Evolutionary conservation across 2,797 vertebrate genomes (phyloP).

Genomic region (Parotocinclus haroldoi): DNA sequence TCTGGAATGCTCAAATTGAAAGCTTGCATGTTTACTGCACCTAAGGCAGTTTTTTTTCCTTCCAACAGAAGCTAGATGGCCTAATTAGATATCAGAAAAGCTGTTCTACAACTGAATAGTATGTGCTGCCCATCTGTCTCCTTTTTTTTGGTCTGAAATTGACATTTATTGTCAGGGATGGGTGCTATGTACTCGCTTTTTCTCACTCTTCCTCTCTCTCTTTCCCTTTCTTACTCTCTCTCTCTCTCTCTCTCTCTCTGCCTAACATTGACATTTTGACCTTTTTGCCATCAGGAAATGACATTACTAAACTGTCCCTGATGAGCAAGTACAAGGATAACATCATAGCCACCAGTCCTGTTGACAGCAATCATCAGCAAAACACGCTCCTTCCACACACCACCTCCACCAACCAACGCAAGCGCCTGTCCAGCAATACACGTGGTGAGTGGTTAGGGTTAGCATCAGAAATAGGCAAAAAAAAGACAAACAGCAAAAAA

Average conservation of each 20-base stretch:
- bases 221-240: slow-evolving; percentile 2
- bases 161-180: slow-evolving; percentile 3
- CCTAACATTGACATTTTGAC: slow-evolving; percentile 36
- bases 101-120: slow-evolving; percentile 13
- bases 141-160: slow-evolving; percentile 18
- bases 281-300: slow-evolving; percentile 75
- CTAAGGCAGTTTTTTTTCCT: too few species aligned
- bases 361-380: slow-evolving; percentile 94
- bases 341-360: slow-evolving; percentile 94
- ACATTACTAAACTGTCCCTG: slow-evolving; percentile 92
- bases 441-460: slow-evolving; percentile 75
- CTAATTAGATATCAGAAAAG: neutral
- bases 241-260: slow-evolving; percentile 15
- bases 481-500: neutral
- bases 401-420: slow-evolving; percentile 93
- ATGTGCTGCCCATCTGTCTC: slow-evolving; percentile 18
- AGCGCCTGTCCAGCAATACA: slow-evolving; percentile 92
- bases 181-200: slow-evolving; percentile 2
- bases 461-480: slow-evolving; percentile 11
- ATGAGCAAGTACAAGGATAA: slow-evolving; percentile 99
- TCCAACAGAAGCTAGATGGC: too few species aligned
- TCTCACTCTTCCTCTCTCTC: neutral
- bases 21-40: too few species aligned
- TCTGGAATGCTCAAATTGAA: too few species aligned
- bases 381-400: slow-evolving; percentile 90